Percentiles rank a stretch among this genome's conserved stretches.
These are phyloP conservation scores for Stomatorhinus ivindoensis DNA, from an alignment of 2,113 vertebrate species.

Conservation along the genomic window DNA sequence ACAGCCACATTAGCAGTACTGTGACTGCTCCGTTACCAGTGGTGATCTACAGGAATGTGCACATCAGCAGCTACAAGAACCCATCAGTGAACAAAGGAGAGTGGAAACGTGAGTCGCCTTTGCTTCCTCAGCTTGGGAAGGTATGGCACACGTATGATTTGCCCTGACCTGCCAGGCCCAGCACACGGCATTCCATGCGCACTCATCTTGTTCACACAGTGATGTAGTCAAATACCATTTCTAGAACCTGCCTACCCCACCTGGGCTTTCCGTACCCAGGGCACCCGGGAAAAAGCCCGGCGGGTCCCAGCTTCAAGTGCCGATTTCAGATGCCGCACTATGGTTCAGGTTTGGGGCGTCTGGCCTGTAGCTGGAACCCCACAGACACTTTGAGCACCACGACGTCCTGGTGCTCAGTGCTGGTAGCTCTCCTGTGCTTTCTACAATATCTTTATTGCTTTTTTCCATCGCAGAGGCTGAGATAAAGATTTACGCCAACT, in stretches of 20 bases:
- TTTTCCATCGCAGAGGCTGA: neutral
- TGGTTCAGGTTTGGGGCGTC: neutral
- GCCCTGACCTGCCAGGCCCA: neutral
- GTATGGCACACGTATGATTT: neutral
- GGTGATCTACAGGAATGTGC: neutral
- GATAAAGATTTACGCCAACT: neutral
- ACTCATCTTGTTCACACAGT: neutral
- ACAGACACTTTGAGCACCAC: neutral
- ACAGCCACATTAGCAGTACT: neutral
- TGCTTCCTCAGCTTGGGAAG: neutral
- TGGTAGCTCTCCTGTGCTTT: neutral
- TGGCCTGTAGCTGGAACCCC: neutral
- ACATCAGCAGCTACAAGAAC: neutral
- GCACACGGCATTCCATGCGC: neutral
- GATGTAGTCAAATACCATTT: neutral
- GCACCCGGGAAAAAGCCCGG: neutral
- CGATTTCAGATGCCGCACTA: neutral
- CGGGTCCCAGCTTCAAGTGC: neutral
- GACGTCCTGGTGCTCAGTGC: neutral
- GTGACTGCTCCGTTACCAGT: neutral
- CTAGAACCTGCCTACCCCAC: neutral
- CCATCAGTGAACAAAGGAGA: neutral
- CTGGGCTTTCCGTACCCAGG: neutral
- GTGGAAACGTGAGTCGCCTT: neutral
- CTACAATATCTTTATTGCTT: neutral